Evolutionary conservation across 1,140 invertebrate genomes (phyloP).

Genomic region (Solen grandis): DNA sequence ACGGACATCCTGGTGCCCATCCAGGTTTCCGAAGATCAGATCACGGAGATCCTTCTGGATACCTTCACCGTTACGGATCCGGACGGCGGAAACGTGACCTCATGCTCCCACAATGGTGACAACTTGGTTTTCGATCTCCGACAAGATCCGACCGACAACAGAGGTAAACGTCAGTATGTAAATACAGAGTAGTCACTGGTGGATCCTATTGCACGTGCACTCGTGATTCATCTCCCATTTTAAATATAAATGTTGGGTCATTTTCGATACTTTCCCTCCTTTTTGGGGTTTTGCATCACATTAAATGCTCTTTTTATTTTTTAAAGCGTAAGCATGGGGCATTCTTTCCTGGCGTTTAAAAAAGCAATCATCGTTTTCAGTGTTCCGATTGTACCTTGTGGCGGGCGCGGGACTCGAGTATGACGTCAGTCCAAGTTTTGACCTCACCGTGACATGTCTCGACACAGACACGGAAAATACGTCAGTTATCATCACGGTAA

Average conservation of each 20-base stretch:
- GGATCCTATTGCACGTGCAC: too few relatives aligned
- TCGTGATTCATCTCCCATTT: too few relatives aligned
- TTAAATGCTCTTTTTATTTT: too few relatives aligned
- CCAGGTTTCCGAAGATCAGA: slow-evolving; percentile 3
- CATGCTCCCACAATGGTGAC: slow-evolving; percentile 13
- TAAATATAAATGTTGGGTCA: too few relatives aligned
- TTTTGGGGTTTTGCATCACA: too few relatives aligned
- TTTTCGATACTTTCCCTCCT: too few relatives aligned
- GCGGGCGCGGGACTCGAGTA: neutral
- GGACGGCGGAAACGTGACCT: slow-evolving; percentile 19
- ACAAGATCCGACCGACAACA: neutral
- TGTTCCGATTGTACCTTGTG: neutral
- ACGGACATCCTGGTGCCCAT: neutral
- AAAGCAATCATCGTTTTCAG: too few relatives aligned
- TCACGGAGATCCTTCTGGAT: neutral
- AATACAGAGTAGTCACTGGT: too few relatives aligned
- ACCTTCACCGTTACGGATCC: slow-evolving; percentile 27
- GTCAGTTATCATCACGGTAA: neutral
- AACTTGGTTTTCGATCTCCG: neutral
- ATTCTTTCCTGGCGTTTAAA: too few relatives aligned
- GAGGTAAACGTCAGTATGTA: too few relatives aligned
- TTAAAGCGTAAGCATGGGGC: too few relatives aligned
- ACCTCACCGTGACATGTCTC: slow-evolving; percentile 8
- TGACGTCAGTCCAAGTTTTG: slow-evolving; percentile 4
- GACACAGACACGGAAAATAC: neutral